Percentiles rank a stretch among this genome's conserved stretches.
Conservation (phyloP, 1,140 invertebrate species). For the Globodera ellingtonae region DNA sequence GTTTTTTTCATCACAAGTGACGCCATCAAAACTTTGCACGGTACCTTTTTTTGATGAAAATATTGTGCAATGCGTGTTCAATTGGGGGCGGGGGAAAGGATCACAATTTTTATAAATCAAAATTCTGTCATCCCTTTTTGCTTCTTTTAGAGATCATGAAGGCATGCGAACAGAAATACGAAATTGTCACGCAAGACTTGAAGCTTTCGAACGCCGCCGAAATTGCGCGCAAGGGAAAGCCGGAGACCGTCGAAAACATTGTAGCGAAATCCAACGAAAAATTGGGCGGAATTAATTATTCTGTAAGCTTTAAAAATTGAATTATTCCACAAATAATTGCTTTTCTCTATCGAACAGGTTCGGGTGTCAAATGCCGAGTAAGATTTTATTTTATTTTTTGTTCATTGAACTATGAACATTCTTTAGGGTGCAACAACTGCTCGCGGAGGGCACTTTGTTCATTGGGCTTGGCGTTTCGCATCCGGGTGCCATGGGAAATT, state of each 20-base stretch:
- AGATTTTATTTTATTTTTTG: neutral
- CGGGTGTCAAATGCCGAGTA: slow-evolving; percentile 32
- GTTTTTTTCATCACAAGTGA: slow-evolving; percentile 42
- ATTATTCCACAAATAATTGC: neutral
- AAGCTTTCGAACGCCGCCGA: slow-evolving; percentile 36
- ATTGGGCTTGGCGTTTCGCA: slow-evolving; percentile 43
- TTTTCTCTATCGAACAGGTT: neutral
- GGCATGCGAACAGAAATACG: slow-evolving; percentile 39
- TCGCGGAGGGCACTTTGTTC: slow-evolving; percentile 41
- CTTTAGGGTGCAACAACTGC: slow-evolving; percentile 29
- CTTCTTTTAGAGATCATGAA: slow-evolving; percentile 35
- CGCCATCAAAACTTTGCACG: slow-evolving; percentile 35
- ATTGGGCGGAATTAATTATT: slow-evolving; percentile 40
- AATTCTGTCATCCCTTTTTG: neutral
- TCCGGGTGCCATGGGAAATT: slow-evolving; percentile 38
- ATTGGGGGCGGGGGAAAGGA: too few relatives aligned
- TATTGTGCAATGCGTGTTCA: neutral
- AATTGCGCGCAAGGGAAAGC: slow-evolving; percentile 36
- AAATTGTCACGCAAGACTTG: slow-evolving; percentile 38
- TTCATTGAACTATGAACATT: neutral
- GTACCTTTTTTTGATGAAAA: slow-evolving; percentile 11
- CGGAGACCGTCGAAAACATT: slow-evolving; percentile 36
- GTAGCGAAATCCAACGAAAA: slow-evolving; percentile 42
- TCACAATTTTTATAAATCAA: neutral
- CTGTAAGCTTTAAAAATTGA: neutral